phyloP scores from a whole-genome alignment of 2,888 invertebrate genomes.

The Sminthurides aquaticus region DNA sequence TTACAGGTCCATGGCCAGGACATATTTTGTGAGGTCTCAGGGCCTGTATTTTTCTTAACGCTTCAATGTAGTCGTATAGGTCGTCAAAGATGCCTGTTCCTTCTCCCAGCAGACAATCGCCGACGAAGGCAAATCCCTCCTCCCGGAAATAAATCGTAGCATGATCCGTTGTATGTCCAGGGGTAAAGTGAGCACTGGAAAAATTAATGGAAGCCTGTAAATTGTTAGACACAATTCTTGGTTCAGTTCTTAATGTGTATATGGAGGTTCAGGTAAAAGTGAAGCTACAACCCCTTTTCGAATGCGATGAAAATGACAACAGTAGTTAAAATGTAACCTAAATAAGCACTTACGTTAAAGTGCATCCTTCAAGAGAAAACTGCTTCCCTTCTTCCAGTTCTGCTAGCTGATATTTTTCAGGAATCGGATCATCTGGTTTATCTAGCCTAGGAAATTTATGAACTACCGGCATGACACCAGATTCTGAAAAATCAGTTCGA shows the following conservation, averaged over 20 bases:
- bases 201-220: constrained; percentile 14
- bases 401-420: constrained; percentile 51
- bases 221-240: neutral
- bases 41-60: constrained; percentile 66
- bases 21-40: constrained; percentile 71
- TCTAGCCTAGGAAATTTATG: constrained; percentile 60
- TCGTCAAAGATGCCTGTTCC: constrained; percentile 94
- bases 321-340: too few relatives aligned
- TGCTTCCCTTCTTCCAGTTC: constrained; percentile 65
- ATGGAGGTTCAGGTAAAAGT: too few relatives aligned
- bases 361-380: constrained; percentile 60
- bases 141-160: constrained; percentile 68
- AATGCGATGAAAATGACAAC: too few relatives aligned
- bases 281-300: too few relatives aligned
- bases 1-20: constrained; percentile 85
- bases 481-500: neutral
- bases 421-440: constrained; percentile 47
- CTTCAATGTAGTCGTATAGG: constrained; percentile 78
- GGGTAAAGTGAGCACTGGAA: constrained; percentile 55
- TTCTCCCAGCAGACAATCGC: constrained; percentile 91
- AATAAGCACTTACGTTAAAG: neutral
- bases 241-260: too few relatives aligned
- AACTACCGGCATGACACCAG: constrained; percentile 26
- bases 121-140: constrained; percentile 81
- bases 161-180: constrained; percentile 93